These are phyloP conservation scores for Gambelia wislizenii DNA, from an alignment of 2,797 vertebrate species.

Conservation along the genomic window DNA sequence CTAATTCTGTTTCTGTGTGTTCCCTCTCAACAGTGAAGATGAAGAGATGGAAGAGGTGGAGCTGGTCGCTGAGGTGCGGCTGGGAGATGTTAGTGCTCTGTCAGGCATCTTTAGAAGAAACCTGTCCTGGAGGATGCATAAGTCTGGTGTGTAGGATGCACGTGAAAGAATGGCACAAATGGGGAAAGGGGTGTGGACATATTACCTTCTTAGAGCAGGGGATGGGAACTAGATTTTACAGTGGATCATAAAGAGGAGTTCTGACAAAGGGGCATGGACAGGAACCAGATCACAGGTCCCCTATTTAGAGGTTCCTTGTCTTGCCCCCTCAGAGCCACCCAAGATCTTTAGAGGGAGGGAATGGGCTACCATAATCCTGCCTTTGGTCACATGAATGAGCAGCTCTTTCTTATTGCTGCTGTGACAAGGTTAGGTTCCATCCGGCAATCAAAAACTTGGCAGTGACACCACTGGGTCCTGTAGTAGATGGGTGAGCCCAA, in stretches of 20 bases:
- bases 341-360: background rate
- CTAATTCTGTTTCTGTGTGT: background rate
- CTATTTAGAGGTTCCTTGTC: too few relatives aligned
- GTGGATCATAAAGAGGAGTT: background rate
- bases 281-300: background rate
- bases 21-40: constrained; percentile 44
- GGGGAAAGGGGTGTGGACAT: background rate
- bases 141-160: constrained; percentile 52
- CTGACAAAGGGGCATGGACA: background rate
- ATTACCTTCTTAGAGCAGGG: background rate
- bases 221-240: background rate
- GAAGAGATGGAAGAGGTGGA: constrained; percentile 71
- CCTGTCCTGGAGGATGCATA: constrained; percentile 56
- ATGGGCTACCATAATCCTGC: background rate
- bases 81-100: constrained; percentile 59
- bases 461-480: background rate
- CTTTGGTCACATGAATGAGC: background rate
- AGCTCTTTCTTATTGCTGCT: background rate
- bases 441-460: too few relatives aligned
- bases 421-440: background rate
- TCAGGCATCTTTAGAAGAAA: constrained; percentile 56
- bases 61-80: constrained; percentile 74
- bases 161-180: background rate
- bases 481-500: background rate
- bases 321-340: background rate